Base-by-base conservation (phyloP, 2,797 vertebrate genomes). In the Delichon dasypus region DNA sequence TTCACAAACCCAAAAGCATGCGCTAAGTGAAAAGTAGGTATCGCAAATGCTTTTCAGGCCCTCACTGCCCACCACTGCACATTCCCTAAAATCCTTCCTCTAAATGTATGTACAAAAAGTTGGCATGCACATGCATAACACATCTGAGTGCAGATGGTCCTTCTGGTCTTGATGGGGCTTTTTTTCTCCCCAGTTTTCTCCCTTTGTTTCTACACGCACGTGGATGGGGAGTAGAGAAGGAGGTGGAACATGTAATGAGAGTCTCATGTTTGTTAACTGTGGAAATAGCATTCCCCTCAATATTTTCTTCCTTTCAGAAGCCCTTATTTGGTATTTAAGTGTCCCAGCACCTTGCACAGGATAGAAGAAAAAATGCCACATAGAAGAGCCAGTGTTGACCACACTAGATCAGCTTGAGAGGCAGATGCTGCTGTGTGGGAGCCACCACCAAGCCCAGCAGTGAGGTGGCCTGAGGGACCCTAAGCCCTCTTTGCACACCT, bases 331-430 rank as follows among this genome's bases (percentile, higher is more conserved):
- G 62, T 89, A 68, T 74, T 93, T 68, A 74, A 51, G 61, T 30
- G 48, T 61, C 54, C 27, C 34, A 45, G 50, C 16, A 88, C 36
- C 64, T 94, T 82, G 40, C 55, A 36, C 5, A 53, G 29, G 30
- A 36, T 53, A 67, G 47, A 50, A 66, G n/a, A 32, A 87, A 53
- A 87, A 53, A 74, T 14, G 11, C 9, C 30, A 6, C 4, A 13
- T 17, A 75, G 58, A 81, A 62, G 30, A 94, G 25, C 16, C 22
- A 51, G 48, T 25, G n/a, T 88, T 48, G 40, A 27, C 95, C 98
- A 98, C 93, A 98, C 98, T 77, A 98, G 98, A 75, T 99, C 97
- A 2, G 98, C 98, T 20, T 98, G 98, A 86, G 98, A 99, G 85
- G 98, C 98, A 4, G 98, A 98, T 26, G 97, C 73, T 17, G 98